These are phyloP conservation scores for Typhlomys cinereus DNA, from an alignment of 2,113 vertebrate species.

Conservation along the genomic window DNA sequence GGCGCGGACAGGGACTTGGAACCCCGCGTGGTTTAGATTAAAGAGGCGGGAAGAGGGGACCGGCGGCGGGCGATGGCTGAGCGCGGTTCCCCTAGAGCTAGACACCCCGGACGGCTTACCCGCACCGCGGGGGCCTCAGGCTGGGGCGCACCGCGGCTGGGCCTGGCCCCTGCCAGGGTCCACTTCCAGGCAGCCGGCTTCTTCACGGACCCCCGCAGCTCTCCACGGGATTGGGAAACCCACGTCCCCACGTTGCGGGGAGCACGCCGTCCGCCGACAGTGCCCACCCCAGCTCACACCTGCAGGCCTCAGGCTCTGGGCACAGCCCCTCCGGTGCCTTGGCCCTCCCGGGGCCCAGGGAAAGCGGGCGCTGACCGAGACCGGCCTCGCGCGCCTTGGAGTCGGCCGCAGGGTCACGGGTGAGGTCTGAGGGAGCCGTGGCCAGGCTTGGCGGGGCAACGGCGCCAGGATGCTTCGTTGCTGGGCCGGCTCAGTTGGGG, in stretches of 20 bases:
- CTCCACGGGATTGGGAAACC: not conserved
- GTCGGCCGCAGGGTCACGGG: constrained; percentile 55
- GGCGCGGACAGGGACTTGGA: not conserved
- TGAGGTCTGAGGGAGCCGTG: constrained; percentile 64
- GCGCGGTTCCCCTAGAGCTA: not conserved
- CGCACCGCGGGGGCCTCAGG: not conserved
- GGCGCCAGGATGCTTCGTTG: not conserved
- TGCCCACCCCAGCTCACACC: constrained; percentile 51
- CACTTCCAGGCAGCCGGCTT: not conserved
- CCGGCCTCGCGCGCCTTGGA: not conserved
- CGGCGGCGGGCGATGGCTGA: not conserved
- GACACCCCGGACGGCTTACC: not conserved
- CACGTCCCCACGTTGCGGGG: not conserved
- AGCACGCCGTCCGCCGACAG: not conserved
- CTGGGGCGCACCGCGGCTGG: not conserved
- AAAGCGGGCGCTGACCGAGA: not conserved
- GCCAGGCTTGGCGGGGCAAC: not conserved
- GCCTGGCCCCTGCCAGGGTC: not conserved
- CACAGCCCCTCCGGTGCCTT: not conserved
- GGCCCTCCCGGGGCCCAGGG: not conserved
- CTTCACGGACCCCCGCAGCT: not conserved
- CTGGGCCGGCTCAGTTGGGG: not conserved
- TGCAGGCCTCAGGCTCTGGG: not conserved
- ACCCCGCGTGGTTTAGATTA: constrained; percentile 74
- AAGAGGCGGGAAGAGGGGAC: constrained; percentile 46